Evolutionary conservation across 2,888 invertebrate genomes (phyloP).

Genomic region (Hypolimnas misippus): DNA sequence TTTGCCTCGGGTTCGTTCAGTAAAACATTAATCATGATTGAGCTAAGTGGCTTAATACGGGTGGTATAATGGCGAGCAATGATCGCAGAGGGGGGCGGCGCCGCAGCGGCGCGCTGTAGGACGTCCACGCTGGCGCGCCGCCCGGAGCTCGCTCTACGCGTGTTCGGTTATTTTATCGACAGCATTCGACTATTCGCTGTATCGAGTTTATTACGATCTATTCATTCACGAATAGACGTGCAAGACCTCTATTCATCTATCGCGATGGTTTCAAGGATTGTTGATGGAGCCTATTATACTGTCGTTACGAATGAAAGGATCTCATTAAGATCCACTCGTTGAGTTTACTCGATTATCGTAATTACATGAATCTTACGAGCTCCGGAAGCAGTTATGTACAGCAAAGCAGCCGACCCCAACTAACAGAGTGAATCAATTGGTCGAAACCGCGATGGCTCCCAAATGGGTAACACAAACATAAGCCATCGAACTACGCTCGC

Average conservation of each 20-base stretch:
- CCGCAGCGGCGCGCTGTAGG: constrained; percentile 68
- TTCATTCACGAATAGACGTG: constrained; percentile 1
- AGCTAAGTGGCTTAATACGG: constrained; percentile 85
- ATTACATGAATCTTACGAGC: background rate
- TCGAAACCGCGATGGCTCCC: constrained; percentile 64
- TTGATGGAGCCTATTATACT: background rate
- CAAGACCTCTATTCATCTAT: background rate
- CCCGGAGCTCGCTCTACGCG: constrained; percentile 37
- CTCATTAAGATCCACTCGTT: background rate
- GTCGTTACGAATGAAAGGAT: background rate
- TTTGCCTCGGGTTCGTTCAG: constrained; percentile 78
- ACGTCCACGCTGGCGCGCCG: constrained; percentile 61
- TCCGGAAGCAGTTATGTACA: constrained; percentile 14
- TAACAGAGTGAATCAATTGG: constrained; percentile 23
- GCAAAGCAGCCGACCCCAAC: constrained; percentile 3
- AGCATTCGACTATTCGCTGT: constrained; percentile 18
- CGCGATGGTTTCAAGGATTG: background rate
- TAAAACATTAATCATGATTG: constrained; percentile 85
- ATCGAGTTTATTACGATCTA: constrained; percentile 19
- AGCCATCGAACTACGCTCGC: constrained; percentile 57
- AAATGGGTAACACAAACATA: constrained; percentile 78
- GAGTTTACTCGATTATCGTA: background rate
- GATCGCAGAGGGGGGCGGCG: constrained; percentile 81
- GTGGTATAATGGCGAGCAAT: constrained; percentile 81
- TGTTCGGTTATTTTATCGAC: constrained; percentile 21